Conservation (phyloP, 2,113 vertebrate species). For the Stegastes partitus region DNA sequence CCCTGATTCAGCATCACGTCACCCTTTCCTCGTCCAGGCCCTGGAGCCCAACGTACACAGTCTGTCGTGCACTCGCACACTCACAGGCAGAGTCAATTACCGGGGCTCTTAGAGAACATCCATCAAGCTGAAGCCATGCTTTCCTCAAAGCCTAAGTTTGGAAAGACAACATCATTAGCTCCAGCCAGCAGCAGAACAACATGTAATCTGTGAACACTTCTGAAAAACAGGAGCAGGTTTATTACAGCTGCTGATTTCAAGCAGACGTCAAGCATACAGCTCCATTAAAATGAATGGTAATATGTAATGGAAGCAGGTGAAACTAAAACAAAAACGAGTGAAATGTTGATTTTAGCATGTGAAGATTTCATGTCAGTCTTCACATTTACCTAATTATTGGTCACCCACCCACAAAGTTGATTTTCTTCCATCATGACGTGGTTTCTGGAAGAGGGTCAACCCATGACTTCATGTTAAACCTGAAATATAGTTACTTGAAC, state of each 20-base stretch:
- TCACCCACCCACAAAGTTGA: no score
- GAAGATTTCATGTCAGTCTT: neutral
- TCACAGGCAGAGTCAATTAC: constrained; percentile 34
- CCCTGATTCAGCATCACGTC: constrained; percentile 77
- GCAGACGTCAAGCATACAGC: neutral
- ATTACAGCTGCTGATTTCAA: constrained; percentile 14
- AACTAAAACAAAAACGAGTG: neutral
- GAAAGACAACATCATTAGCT: constrained; percentile 48
- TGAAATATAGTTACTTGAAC: no score
- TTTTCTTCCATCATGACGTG: no score
- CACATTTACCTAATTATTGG: no score
- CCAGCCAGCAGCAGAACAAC: constrained; percentile 2
- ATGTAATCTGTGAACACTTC: constrained; percentile 26
- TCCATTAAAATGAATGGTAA: neutral
- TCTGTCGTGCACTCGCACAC: constrained; percentile 19
- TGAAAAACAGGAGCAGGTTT: constrained; percentile 31
- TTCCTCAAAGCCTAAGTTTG: constrained; percentile 33
- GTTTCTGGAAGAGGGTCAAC: no score
- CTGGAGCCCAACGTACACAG: constrained; percentile 18
- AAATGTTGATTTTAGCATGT: neutral
- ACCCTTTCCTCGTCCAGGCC: constrained; percentile 63
- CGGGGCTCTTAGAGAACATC: constrained; percentile 32
- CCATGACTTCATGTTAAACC: no score
- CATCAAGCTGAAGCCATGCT: constrained; percentile 29
- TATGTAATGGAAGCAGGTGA: neutral